A percentile compares a stretch with the other conserved stretches of the same genome.
phyloP scores from a whole-genome alignment of 2,113 vertebrate species.

The Amphiprion percula region DNA sequence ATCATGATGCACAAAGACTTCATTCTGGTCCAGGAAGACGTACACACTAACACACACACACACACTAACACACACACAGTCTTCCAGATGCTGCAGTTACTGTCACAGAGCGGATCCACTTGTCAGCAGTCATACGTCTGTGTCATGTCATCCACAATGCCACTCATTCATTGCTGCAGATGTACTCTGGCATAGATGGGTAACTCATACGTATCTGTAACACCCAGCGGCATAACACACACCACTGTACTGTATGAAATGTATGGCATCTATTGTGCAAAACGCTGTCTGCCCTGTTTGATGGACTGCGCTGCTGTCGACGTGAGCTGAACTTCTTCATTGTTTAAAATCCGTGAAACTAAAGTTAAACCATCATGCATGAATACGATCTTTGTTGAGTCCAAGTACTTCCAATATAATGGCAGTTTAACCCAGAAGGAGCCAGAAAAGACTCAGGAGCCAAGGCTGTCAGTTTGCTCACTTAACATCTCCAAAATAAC shows the following conservation, averaged over 20 bases:
- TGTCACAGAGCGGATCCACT: conserved; percentile 73
- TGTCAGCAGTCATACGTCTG: conserved; percentile 68
- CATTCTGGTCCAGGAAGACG: conserved; percentile 60
- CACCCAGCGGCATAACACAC: conserved; percentile 70
- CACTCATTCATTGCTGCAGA: conserved; percentile 57
- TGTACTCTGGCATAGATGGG: conserved; percentile 52
- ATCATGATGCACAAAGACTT: conserved; percentile 74
- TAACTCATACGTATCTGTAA: conserved; percentile 62
- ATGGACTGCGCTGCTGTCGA: conserved; percentile 38
- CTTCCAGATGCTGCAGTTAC: conserved; percentile 63
- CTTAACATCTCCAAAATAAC: background rate
- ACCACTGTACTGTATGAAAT: conserved; percentile 57
- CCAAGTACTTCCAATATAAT: conserved; percentile 1
- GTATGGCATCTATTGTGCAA: conserved; percentile 57
- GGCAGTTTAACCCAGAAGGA: background rate
- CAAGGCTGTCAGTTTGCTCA: background rate
- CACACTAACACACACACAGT: conserved; percentile 32
- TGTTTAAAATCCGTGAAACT: conserved; percentile 29
- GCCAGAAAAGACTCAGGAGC: background rate
- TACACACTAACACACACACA: conserved; percentile 37
- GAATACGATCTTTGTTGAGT: conserved; percentile 34
- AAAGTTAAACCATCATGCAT: conserved; percentile 44
- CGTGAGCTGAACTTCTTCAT: conserved; percentile 33
- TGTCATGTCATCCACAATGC: conserved; percentile 62
- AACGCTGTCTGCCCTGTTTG: conserved; percentile 26